phyloP scores from a whole-genome alignment of 1,140 invertebrate species.

The Nephotettix cincticeps region DNA sequence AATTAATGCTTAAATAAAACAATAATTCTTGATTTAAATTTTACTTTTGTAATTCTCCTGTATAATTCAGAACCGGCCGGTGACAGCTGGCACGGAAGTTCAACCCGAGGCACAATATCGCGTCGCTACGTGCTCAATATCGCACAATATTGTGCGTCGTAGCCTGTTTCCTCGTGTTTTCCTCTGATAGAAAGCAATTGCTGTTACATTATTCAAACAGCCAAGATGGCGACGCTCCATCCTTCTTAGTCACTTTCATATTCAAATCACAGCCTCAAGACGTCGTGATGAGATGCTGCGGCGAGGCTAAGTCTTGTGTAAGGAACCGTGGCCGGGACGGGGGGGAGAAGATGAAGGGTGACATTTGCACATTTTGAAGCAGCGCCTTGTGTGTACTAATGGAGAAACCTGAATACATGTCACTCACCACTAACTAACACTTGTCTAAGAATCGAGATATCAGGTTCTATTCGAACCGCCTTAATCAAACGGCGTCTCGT shows the following conservation, averaged over 20 bases:
- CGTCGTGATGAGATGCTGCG: conserved; percentile 7
- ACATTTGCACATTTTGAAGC: conserved; percentile 18
- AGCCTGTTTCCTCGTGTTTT: no score
- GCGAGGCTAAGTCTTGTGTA: no score
- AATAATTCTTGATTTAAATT: no score
- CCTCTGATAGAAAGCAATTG: conserved; percentile 1
- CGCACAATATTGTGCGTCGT: no score
- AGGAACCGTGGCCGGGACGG: no score
- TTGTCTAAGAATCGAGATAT: conserved; percentile 19
- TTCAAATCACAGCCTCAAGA: conserved; percentile 26
- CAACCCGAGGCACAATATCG: no score
- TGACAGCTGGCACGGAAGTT: no score
- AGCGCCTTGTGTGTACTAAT: conserved; percentile 16
- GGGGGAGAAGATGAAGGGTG: not conserved
- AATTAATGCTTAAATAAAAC: no score
- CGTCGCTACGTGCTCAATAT: no score
- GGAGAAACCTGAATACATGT: conserved; percentile 17
- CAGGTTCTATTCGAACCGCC: conserved; percentile 2
- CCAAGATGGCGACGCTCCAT: not conserved
- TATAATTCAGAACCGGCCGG: no score
- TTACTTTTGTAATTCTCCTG: no score
- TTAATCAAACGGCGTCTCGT: not conserved
- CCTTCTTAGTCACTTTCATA: conserved; percentile 27
- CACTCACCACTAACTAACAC: conserved; percentile 17
- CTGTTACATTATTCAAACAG: not conserved